Percentiles rank a stretch among this genome's conserved stretches.
Conservation (phyloP, 2,888 invertebrate species). For the Fabriciana adippe region DNA sequence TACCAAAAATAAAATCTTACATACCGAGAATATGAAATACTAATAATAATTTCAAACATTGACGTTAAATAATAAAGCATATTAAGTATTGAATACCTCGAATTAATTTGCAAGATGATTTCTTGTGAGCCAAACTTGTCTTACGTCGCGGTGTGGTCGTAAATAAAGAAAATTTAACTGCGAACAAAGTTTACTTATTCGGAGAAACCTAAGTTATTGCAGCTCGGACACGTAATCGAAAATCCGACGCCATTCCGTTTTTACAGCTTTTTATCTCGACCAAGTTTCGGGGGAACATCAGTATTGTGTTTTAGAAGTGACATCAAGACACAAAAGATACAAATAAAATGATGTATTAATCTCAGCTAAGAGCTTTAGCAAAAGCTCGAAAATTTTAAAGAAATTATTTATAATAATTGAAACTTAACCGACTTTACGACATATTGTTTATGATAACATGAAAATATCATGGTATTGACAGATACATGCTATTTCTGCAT, state of each 20-base stretch:
- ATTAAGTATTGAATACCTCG: slow-evolving; percentile 26
- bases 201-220: slow-evolving; percentile 41
- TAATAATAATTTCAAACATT: slow-evolving; percentile 6
- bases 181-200: slow-evolving; percentile 38
- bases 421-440: too few species aligned
- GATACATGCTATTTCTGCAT: slow-evolving; percentile 10
- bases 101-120: slow-evolving; percentile 29
- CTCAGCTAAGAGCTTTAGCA: too few species aligned
- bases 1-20: not conserved
- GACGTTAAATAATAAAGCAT: slow-evolving; percentile 21
- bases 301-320: slow-evolving; percentile 11
- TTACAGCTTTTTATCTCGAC: slow-evolving; percentile 38
- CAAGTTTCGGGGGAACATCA: slow-evolving; percentile 9
- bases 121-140: slow-evolving; percentile 29
- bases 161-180: slow-evolving; percentile 40
- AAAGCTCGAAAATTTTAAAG: not conserved
- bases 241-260: slow-evolving; percentile 35
- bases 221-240: slow-evolving; percentile 35
- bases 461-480: not conserved
- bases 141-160: slow-evolving; percentile 29
- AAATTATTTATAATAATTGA: too few species aligned
- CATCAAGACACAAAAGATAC: not conserved
- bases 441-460: too few species aligned
- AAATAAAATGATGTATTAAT: not conserved
- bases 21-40: not conserved